Conservation (phyloP, 2,113 vertebrate genomes). For the Ceyx cyanopectus region DNA sequence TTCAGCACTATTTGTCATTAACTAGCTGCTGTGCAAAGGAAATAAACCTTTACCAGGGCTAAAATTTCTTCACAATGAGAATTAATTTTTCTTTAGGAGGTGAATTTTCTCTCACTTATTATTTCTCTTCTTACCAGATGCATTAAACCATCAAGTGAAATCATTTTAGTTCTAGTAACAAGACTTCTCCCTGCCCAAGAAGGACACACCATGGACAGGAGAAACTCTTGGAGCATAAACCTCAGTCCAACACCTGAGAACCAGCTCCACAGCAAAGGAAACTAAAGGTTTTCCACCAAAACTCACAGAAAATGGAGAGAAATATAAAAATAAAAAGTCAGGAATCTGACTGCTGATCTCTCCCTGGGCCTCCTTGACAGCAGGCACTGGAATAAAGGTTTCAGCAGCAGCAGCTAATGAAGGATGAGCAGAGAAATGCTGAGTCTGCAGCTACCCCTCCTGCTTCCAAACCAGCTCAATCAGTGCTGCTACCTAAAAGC, state of each 20-base stretch:
- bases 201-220: not conserved
- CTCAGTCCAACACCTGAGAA: not conserved
- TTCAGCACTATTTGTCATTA: not conserved
- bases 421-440: not conserved
- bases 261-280: not conserved
- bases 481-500: not conserved
- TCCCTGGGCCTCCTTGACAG: not conserved
- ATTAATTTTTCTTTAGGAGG: not conserved
- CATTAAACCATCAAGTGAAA: not conserved
- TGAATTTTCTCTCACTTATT: not conserved
- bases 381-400: not conserved
- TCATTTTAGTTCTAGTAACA: not conserved
- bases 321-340: not conserved
- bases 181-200: not conserved
- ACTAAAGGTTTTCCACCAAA: not conserved
- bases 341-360: not conserved
- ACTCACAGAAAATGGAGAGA: not conserved
- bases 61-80: not conserved
- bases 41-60: constrained; percentile 8
- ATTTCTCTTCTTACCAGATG: not conserved
- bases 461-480: not conserved
- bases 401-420: not conserved
- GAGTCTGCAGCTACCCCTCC: not conserved
- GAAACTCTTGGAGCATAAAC: not conserved
- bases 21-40: not conserved